Evolutionary conservation across 35 echinoderm and acorn worm genomes (phyloP), one percentile per base, ranked within the genome.

Genomic region (Anneissia japonica): DNA sequence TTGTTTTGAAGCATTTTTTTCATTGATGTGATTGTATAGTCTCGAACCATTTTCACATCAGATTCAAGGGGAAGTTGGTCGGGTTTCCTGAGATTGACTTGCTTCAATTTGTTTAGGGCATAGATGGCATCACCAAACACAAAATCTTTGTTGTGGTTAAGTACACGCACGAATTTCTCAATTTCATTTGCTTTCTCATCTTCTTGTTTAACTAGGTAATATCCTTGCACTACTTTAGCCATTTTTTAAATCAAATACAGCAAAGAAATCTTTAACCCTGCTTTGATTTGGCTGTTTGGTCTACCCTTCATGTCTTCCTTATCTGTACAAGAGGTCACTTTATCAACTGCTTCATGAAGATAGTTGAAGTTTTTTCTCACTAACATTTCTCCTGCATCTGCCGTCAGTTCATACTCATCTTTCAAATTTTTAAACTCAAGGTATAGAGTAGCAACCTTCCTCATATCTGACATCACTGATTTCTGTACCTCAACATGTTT

Each of bases 401-500:
- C 51, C 21, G 11, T 64, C 26, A 64, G 51, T 19, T 64, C 51
- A 26, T 23, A 12, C 26, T 64, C 40, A 6, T 6, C 40, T 43
- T 43, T 45, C 4, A 4, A 46, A 13, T 82, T 80, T 16, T 39
- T 75, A 19, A 74, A 33, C 7, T 14, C 14, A 16, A 38, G 7
- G 36, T 83, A 90, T 40, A 90, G 37, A 39, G 7, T 81, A 4
- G 34, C 79, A 9, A 81, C 9, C 30, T 37, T 37, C 40, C 79
- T 81, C 36, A 81, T 39, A 81, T 81, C 79, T 0, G 79, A 81
- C 79, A 39, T 81, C 3, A 81, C 79, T 14, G 79, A 80, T 43
- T 64, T 87, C n/a, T 79, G 39, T 23, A 82, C 46, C 82, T 89
- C 87, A 10, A 33, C 32, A 23, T 73, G 64, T 35, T 88, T 88